Percentiles rank a stretch among this genome's conserved stretches.
Evolutionary conservation across 2,113 vertebrate species (phyloP).

Genomic region (Colinus virginianus): DNA sequence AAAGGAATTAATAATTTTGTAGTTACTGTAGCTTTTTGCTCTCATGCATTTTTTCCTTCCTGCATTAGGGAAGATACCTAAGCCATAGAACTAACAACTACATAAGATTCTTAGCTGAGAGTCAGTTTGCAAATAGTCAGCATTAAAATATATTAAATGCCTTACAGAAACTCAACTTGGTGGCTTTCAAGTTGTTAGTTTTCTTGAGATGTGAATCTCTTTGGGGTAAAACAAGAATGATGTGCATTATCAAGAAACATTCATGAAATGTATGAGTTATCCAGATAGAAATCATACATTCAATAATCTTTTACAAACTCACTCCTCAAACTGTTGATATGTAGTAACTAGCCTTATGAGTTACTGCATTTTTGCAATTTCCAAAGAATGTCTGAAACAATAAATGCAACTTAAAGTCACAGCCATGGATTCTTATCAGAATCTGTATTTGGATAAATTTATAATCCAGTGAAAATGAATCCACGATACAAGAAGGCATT

Average conservation of each 20-base stretch:
- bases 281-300: not conserved
- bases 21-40: not conserved
- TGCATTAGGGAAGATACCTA: not conserved
- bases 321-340: not conserved
- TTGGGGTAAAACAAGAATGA: not conserved
- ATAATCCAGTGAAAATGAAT: not conserved
- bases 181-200: not conserved
- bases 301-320: not conserved
- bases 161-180: not conserved
- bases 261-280: not conserved
- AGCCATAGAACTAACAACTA: not conserved
- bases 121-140: not conserved
- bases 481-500: slow-evolving; percentile 7
- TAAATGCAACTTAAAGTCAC: slow-evolving; percentile 50
- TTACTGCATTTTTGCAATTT: slow-evolving; percentile 20
- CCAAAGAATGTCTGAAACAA: not conserved
- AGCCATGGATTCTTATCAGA: slow-evolving; percentile 16
- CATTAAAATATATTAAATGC: not conserved
- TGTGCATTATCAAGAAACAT: not conserved
- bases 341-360: not conserved
- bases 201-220: not conserved
- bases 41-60: not conserved
- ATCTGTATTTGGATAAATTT: slow-evolving; percentile 26
- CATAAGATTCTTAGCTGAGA: not conserved
- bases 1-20: not conserved